Conservation (phyloP, 2,888 invertebrate genomes). For the Drosophila planitibia region DNA sequence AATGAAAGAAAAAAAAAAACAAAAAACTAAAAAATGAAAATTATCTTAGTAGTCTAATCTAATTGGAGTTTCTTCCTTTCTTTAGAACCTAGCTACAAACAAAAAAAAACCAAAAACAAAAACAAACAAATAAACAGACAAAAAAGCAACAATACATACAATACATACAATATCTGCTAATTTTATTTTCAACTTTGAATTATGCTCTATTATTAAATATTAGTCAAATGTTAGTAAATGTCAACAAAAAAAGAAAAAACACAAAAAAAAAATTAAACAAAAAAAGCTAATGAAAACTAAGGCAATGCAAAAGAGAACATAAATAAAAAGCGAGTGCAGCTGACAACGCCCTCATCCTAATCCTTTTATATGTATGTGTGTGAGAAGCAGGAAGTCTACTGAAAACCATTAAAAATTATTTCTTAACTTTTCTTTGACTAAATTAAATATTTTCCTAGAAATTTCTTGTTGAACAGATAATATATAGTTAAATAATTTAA, state of each 20-base stretch:
- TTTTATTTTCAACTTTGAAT: constrained; percentile 76
- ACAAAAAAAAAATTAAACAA: constrained; percentile 5
- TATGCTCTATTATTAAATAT: constrained; percentile 76
- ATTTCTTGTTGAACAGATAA: background rate
- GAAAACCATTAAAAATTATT: background rate
- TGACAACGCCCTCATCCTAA: constrained; percentile 29
- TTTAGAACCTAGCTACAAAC: constrained; percentile 74
- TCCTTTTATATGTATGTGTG: background rate
- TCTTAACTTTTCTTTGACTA: background rate
- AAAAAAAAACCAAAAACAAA: constrained; percentile 44
- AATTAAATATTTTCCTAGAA: background rate
- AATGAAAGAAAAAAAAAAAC: constrained; percentile 37
- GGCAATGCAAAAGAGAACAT: constrained; percentile 36
- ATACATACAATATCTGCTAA: constrained; percentile 73
- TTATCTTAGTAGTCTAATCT: constrained; percentile 78
- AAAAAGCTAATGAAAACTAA: constrained; percentile 30
- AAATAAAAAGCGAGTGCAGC: constrained; percentile 25
- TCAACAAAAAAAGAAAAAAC: background rate
- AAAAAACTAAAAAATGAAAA: constrained; percentile 47
- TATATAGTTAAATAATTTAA: background rate
- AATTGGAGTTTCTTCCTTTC: constrained; percentile 81
- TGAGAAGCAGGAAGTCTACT: background rate
- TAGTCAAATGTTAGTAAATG: constrained; percentile 72
- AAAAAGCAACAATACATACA: constrained; percentile 51
- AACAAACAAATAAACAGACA: constrained; percentile 50